Conservation (phyloP, 2,797 vertebrate genomes). For the Peromyscus melanophrys region DNA sequence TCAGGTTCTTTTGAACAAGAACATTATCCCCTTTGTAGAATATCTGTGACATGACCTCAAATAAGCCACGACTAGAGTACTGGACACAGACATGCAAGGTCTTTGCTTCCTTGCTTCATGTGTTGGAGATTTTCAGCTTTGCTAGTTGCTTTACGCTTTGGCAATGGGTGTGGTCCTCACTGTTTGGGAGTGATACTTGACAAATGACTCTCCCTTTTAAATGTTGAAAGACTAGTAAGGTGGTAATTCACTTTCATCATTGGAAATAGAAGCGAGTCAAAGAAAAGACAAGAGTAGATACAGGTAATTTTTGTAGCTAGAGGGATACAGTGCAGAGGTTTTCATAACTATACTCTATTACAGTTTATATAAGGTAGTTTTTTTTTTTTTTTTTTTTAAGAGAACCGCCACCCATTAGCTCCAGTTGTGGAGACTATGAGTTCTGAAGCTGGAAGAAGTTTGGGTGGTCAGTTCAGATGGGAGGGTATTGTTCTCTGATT, state of each 20-base stretch:
- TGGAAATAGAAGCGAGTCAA: conserved; percentile 62
- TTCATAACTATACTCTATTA: background rate
- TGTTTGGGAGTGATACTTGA: background rate
- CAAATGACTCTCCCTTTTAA: conserved; percentile 20
- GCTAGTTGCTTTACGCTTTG: fast-evolving
- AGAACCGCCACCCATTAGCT: background rate
- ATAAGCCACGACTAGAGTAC: no score
- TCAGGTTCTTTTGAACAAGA: background rate
- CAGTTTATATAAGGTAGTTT: conserved; percentile 59
- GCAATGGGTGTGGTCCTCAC: background rate
- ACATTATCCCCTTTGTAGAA: background rate
- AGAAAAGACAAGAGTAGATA: conserved; percentile 47
- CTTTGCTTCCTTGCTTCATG: no score
- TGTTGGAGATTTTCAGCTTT: background rate
- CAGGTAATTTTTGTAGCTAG: background rate
- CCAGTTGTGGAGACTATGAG: conserved; percentile 46
- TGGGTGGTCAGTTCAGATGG: background rate
- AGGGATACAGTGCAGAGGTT: background rate
- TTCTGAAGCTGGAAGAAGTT: conserved; percentile 56
- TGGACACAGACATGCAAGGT: background rate
- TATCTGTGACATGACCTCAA: background rate
- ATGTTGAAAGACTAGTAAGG: background rate
- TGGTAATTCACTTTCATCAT: background rate
- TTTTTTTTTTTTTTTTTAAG: conserved; percentile 62
- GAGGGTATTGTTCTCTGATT: conserved; percentile 12